These are phyloP conservation scores for Caenorhabditis elegans DNA, from an alignment of 1,140 invertebrate genomes.

Conservation along the genomic window WBcel235 BX284606.5:11162001-11162500, in stretches of 20 bases:
- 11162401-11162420: too few species aligned
- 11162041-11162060: constrained; percentile 44
- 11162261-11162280: constrained; percentile 46
- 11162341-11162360: too few species aligned
- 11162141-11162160: constrained; percentile 43
- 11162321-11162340: constrained; percentile 48
- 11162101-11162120: constrained; percentile 22
- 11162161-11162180: constrained; percentile 24
- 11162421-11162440: too few species aligned
- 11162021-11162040: constrained; percentile 43
- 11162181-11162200: constrained; percentile 30
- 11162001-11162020: constrained; percentile 48
- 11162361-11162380: too few species aligned
- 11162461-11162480: background rate
- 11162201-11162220: too few species aligned
- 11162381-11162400: too few species aligned
- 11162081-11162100: constrained; percentile 42
- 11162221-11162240: background rate
- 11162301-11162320: constrained; percentile 47
- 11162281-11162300: constrained; percentile 49
- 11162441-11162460: too few species aligned
- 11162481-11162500: constrained; percentile 37
- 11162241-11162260: constrained; percentile 36
- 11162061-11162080: constrained; percentile 42
- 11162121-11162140: constrained; percentile 41